These are phyloP conservation scores for Pseudochirops corinnae DNA, from an alignment of 2,797 vertebrate species.

Conservation along the genomic window DNA sequence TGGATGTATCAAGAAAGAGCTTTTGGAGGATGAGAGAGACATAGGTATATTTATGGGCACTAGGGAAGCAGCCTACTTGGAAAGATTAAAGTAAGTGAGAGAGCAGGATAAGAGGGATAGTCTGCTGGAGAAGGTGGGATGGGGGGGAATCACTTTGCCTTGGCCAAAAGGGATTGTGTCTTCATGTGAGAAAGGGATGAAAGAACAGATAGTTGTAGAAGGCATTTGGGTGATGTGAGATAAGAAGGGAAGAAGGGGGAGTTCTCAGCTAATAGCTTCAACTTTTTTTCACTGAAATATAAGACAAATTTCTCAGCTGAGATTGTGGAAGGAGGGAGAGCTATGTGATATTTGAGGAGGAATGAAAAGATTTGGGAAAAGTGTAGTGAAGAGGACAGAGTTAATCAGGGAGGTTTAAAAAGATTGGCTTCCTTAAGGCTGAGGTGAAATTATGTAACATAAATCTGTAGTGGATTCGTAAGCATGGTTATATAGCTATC, in stretches of 20 bases:
- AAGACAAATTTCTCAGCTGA: neutral
- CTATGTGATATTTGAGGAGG: neutral
- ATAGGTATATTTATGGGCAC: too few relatives aligned
- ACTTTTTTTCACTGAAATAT: neutral
- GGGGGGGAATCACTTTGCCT: too few relatives aligned
- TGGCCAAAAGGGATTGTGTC: too few relatives aligned
- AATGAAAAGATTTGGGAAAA: neutral
- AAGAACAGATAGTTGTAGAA: too few relatives aligned
- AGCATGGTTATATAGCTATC: neutral
- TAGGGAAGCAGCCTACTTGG: too few relatives aligned
- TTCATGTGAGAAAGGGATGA: too few relatives aligned
- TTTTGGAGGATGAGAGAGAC: too few relatives aligned
- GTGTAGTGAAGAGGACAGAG: neutral
- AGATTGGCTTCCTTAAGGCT: neutral
- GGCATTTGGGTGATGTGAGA: neutral
- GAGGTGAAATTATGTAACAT: neutral
- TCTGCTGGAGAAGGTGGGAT: too few relatives aligned
- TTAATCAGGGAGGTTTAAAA: neutral
- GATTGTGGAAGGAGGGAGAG: neutral
- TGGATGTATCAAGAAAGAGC: too few relatives aligned
- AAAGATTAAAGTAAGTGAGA: too few relatives aligned
- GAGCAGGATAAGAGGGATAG: too few relatives aligned
- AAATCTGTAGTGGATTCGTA: neutral
- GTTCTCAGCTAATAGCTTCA: neutral
- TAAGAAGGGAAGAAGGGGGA: neutral